Evolutionary conservation across 2,113 vertebrate genomes (phyloP).

Genomic region (Bagarius yarrelli): DNA sequence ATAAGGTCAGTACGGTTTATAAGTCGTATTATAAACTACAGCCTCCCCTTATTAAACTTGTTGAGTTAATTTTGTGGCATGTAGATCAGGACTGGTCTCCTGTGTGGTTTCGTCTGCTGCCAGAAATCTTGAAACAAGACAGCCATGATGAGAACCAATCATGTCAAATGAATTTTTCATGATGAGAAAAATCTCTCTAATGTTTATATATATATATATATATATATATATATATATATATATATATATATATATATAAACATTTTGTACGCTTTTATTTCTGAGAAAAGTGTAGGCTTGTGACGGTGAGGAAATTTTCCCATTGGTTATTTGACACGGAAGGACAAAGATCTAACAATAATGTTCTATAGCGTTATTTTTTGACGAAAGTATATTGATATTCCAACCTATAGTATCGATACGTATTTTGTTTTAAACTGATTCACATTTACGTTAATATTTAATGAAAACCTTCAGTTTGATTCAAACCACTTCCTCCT

Average conservation of each 20-base stretch:
- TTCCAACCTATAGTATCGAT: too few relatives aligned
- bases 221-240: not conserved
- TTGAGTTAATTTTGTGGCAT: conserved; percentile 21
- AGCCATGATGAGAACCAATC: conserved; percentile 20
- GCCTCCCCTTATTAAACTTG: not conserved
- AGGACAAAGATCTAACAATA: too few relatives aligned
- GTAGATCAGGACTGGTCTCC: conserved; percentile 11
- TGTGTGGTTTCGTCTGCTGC: conserved; percentile 18
- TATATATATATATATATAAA: not conserved
- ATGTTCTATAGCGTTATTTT: too few relatives aligned
- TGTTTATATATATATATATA: not conserved
- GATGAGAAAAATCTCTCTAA: not conserved
- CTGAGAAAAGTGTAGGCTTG: too few relatives aligned
- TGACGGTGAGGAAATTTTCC: too few relatives aligned
- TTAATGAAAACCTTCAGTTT: too few relatives aligned
- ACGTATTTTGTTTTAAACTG: too few relatives aligned
- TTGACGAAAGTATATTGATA: too few relatives aligned
- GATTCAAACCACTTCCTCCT: too few relatives aligned
- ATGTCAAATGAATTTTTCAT: not conserved
- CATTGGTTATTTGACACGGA: too few relatives aligned
- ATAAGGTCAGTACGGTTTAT: conserved; percentile 1
- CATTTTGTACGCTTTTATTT: too few relatives aligned
- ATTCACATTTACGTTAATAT: too few relatives aligned
- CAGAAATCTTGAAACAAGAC: conserved; percentile 19
- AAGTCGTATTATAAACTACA: not conserved